Conservation (phyloP, 2,113 vertebrate genomes). For the Pituophis catenifer region DNA sequence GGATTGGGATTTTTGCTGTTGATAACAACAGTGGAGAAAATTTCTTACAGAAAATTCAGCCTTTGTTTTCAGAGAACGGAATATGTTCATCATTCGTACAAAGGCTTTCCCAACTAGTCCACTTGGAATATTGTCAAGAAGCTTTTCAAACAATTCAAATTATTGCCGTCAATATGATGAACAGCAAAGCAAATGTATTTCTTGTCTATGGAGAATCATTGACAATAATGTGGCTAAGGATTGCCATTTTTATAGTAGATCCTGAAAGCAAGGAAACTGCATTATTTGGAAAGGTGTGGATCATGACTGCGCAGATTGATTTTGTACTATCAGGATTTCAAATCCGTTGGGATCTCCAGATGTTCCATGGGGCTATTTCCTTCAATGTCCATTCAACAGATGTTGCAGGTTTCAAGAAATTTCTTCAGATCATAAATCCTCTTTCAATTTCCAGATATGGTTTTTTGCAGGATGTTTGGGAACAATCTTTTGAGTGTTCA, state of each 20-base stretch:
- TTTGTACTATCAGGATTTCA: neutral
- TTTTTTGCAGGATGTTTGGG: neutral
- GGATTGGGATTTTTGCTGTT: too few relatives aligned
- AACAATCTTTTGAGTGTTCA: neutral
- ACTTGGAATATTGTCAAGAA: rapidly evolving
- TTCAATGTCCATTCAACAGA: neutral
- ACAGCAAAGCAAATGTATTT: neutral
- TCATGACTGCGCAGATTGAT: neutral
- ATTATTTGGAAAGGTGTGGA: neutral
- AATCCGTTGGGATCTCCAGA: neutral
- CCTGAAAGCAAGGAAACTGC: neutral
- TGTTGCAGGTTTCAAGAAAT: neutral
- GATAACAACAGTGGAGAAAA: too few relatives aligned
- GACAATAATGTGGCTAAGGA: neutral
- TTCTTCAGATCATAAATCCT: neutral
- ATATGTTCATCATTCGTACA: neutral
- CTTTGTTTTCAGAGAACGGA: neutral
- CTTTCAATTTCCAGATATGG: neutral
- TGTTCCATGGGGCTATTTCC: neutral
- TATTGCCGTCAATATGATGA: neutral
- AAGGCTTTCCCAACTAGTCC: neutral
- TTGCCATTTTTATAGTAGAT: rapidly evolving
- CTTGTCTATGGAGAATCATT: neutral
- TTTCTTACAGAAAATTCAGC: neutral
- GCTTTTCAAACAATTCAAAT: neutral